Evolutionary conservation across 2,888 invertebrate species (phyloP).

Genomic region (Lepidonotus clava): DNA sequence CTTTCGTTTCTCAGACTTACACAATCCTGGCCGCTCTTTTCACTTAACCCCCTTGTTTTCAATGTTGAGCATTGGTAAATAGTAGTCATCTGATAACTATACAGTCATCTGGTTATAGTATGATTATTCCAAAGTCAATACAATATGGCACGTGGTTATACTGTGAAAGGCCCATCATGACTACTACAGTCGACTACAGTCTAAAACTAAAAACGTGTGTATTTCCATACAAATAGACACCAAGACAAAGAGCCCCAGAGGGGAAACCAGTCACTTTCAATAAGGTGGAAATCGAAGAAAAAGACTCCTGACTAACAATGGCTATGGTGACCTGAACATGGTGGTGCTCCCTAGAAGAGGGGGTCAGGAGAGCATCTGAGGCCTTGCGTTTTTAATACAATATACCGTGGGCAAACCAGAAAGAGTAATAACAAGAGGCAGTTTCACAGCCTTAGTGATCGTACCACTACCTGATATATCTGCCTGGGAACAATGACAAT

Average conservation of each 20-base stretch:
- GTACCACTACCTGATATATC: constrained; percentile 15
- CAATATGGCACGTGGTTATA: constrained; percentile 47
- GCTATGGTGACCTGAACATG: not conserved
- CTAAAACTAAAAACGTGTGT: constrained; percentile 31
- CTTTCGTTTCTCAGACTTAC: not conserved
- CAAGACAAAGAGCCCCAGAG: not conserved
- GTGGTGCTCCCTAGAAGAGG: not conserved
- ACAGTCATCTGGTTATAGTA: not conserved
- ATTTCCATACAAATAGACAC: constrained; percentile 26
- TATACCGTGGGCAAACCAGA: no score
- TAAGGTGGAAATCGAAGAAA: constrained; percentile 12
- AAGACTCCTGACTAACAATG: not conserved
- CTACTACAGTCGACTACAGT: constrained; percentile 26
- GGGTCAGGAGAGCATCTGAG: not conserved
- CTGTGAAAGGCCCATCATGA: constrained; percentile 35
- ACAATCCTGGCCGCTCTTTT: not conserved
- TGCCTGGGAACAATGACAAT: constrained; percentile 10
- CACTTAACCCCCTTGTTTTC: not conserved
- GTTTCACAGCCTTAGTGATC: constrained; percentile 39
- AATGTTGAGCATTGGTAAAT: constrained; percentile 44
- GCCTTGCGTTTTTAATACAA: no score
- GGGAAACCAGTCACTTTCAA: constrained; percentile 2
- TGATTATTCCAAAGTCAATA: constrained; percentile 31
- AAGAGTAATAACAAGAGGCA: constrained; percentile 7
- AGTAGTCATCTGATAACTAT: constrained; percentile 23